A percentile compares a stretch with the other conserved stretches of the same genome.
Conservation (phyloP, 2,113 vertebrate species). For the Lophura nycthemera region DNA sequence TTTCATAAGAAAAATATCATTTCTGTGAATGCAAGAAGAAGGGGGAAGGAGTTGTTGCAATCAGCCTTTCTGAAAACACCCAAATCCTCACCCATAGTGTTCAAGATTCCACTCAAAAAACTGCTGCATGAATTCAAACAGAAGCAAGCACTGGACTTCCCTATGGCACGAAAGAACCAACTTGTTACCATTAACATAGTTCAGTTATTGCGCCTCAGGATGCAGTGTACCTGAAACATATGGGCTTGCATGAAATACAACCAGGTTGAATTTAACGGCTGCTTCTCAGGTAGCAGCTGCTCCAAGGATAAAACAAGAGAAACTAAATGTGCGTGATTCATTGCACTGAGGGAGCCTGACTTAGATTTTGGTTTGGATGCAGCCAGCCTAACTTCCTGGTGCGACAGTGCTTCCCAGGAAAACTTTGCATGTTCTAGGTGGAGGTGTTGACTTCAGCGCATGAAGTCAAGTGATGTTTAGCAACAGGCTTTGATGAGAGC, state of each 20-base stretch:
- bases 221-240: rapidly evolving
- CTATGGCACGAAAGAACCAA: background rate
- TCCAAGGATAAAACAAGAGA: background rate
- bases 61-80: background rate
- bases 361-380: background rate
- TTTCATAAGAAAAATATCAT: background rate
- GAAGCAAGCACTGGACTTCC: background rate
- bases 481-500: background rate
- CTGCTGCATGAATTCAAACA: background rate
- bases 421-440: background rate
- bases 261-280: rapidly evolving
- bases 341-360: background rate
- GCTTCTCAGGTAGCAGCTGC: background rate
- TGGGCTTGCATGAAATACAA: rapidly evolving
- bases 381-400: rapidly evolving
- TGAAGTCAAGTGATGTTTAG: background rate
- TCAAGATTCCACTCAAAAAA: background rate
- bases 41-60: background rate
- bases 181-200: background rate
- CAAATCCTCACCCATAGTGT: background rate
- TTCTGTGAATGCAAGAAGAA: background rate
- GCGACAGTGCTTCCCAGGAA: background rate
- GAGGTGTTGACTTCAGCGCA: background rate
- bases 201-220: background rate
- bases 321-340: background rate